Evolutionary conservation across 2,797 vertebrate species (phyloP), one percentile per base, ranked within the genome.

Genomic region (Danio aesculapii): DNA sequence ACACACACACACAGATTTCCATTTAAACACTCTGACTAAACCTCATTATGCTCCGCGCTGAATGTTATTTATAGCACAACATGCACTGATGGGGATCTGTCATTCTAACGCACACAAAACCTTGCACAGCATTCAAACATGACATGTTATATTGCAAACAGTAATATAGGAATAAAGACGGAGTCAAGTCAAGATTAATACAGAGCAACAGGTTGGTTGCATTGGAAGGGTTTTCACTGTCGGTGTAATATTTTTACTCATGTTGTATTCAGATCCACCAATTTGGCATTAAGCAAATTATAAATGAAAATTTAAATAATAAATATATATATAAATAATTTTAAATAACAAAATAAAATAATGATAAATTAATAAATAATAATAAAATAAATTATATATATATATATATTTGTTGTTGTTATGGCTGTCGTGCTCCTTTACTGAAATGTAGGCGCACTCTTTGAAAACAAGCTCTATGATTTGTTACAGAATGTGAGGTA

Each of bases 1-100:
- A 13, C 61, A 81, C 30, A 81, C 43, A 69, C 57, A 72, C 57
- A 70, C 50, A 61, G 47, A 72, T 63, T 75, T 57, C 84, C 71
- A 83, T 85, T 85, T 86, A 86, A 84, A 84, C 84, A 82, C 66
- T 66, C 80, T 84, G 73, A 76, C 81, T 84, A 79, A 75, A 44
- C 76, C 81, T 47, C 83, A 76, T 72, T 81, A 84, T 71, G 77
- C 70, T 79, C 85, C 52, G 79, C 84, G 69, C 66, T 41, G 17
- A 43, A 8, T 21, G 19, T 87, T 90, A 88, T 88, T 86, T 84
- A 88, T 88, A 88, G 85, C 61, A 39, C 21, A 50, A 62, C 70
- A 78, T 81, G 73, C 84, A 79, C 69, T 71, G 58, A 70, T 82
- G 77, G 61, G 50, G 76, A 57, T 68, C 81, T 66, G 69, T 68